Evolutionary conservation across 2,888 invertebrate genomes (phyloP).

Genomic region (Sesia apiformis): DNA sequence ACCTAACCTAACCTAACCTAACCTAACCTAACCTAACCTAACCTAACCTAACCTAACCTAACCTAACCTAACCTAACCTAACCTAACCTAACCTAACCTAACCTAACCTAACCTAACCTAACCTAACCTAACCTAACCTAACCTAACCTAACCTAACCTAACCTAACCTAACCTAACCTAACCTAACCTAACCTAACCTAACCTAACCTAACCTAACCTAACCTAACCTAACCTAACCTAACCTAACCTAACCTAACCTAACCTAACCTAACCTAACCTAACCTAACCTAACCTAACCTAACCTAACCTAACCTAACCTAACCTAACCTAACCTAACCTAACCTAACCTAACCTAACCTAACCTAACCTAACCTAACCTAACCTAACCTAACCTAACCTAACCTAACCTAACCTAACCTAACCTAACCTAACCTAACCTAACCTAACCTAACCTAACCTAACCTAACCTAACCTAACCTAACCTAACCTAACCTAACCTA

Average conservation of each 20-base stretch:
- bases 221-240: slow-evolving; percentile 7
- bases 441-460: slow-evolving; percentile 15
- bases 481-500: slow-evolving; percentile 10
- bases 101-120: slow-evolving; percentile 11
- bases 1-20: slow-evolving; percentile 11
- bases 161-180: slow-evolving; percentile 7
- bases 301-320: slow-evolving; percentile 8
- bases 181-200: slow-evolving; percentile 11
- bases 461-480: slow-evolving; percentile 13
- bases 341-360: slow-evolving; percentile 7
- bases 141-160: slow-evolving; percentile 9
- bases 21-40: slow-evolving; percentile 12
- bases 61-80: slow-evolving; percentile 12
- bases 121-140: slow-evolving; percentile 15
- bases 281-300: slow-evolving; percentile 11
- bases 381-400: slow-evolving; percentile 8
- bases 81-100: slow-evolving; percentile 10
- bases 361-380: slow-evolving; percentile 7
- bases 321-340: slow-evolving; percentile 6
- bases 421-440: slow-evolving; percentile 16
- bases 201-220: slow-evolving; percentile 12
- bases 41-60: slow-evolving; percentile 12
- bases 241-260: slow-evolving; percentile 12
- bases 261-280: slow-evolving; percentile 9
- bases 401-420: slow-evolving; percentile 11